Base-by-base conservation (phyloP, 2,797 vertebrate genomes). In the Eospalax fontanierii region DNA sequence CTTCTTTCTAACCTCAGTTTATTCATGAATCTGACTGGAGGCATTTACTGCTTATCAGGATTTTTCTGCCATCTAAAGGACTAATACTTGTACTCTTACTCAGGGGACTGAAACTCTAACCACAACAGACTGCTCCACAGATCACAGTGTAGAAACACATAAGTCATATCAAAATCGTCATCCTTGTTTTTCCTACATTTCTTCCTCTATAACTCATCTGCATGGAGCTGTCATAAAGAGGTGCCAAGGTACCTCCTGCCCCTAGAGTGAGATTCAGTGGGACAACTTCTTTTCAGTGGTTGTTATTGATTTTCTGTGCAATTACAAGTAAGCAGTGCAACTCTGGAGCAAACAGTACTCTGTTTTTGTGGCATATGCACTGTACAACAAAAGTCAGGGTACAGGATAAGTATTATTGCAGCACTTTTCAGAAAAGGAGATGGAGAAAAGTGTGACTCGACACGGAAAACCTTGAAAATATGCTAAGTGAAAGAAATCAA, bases 401-500 rank as follows among this genome's bases (percentile, higher is more conserved):
- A 81, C 21, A 81, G 16, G 54, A n/a, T 57, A 40, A 66, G 43
- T 46, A 59, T 73, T 82, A 65, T 16, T 57, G 8, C 3, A 22
- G 26, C 46, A 86, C 28, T 16, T 8, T 95, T 85, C 66, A 82
- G n/a, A 83, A 96, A 68, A 89, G 26, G 38, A 94, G 50, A 96
- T 46, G 65, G 80, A 90, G 73, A 70, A 89, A 88, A 91, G 68
- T 59, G 26, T 76, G 30, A 80, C 19, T 94, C 78, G 88, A 82
- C 59, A 78, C 18, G 9, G 68, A 63, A 40, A 95, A 90, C n/a
- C 50, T 86, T 79, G 46, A 93, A 95, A 95, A 79, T 18, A 40
- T n/a, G 22, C 28, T 63, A 86, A 92, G 65, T 86, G 83, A 95
- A 94, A 83, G 63, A 94, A 96, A 88, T 24, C 74, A 89, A 78